Percentiles rank a stretch among this genome's conserved stretches.
Evolutionary conservation across 1,140 invertebrate genomes (phyloP).

Genomic region (Tachypleus tridentatus): DNA sequence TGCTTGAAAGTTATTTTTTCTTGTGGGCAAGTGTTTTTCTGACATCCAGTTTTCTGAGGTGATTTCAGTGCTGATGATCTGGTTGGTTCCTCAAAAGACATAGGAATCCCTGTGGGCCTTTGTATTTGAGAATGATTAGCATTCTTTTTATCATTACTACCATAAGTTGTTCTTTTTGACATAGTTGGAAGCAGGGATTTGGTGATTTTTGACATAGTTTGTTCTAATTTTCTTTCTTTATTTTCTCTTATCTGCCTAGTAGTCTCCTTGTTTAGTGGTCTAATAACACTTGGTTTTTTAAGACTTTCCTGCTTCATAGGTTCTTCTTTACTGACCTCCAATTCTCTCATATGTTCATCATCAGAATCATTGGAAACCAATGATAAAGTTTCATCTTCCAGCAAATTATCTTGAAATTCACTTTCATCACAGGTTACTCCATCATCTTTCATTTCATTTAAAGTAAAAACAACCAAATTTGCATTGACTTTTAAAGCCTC

Average conservation of each 20-base stretch:
- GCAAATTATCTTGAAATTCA: constrained; percentile 35
- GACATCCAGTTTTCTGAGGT: constrained; percentile 19
- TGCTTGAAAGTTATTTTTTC: constrained; percentile 13
- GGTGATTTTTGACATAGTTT: background rate
- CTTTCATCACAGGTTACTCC: constrained; percentile 21
- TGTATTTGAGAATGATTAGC: background rate
- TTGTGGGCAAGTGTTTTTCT: background rate
- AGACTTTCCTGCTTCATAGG: constrained; percentile 8
- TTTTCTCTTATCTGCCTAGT: constrained; percentile 20
- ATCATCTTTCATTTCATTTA: constrained; percentile 35
- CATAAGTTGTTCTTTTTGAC: background rate
- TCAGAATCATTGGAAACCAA: constrained; percentile 54
- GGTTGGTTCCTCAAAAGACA: constrained; percentile 27
- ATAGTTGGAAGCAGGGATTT: background rate
- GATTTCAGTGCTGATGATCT: constrained; percentile 32
- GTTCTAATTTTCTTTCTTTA: constrained; percentile 4
- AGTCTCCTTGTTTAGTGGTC: constrained; percentile 30
- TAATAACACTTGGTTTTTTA: constrained; percentile 35
- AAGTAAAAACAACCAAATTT: constrained; percentile 40
- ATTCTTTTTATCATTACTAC: background rate
- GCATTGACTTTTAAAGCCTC: constrained; percentile 43
- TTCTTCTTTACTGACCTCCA: constrained; percentile 12
- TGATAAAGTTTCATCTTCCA: constrained; percentile 52
- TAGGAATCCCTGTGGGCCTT: background rate
- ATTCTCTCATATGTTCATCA: constrained; percentile 28